Base-by-base conservation (phyloP, 2,888 invertebrate genomes). In the Cerastis leucographa region DNA sequence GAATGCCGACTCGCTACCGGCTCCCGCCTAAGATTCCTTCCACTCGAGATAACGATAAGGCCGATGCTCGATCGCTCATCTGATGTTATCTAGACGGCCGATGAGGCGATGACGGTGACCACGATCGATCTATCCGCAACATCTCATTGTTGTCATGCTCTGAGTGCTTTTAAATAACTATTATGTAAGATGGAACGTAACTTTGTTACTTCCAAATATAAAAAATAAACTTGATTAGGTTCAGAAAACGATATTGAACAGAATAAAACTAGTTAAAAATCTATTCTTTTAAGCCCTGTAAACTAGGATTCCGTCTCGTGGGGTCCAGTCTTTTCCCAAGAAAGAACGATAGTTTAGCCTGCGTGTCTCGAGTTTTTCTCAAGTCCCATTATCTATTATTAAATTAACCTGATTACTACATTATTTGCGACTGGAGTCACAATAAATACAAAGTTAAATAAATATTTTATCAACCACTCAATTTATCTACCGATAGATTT, bases 11-110 rank as follows among this genome's bases (percentile, higher is more conserved):
- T 85, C 84, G 90, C 91, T 91, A 91, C 91, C 93, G 92, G 89
- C 91, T 84, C 88, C 90, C 90, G 89, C 91, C 88, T 92, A 96
- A 92, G 96, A 96, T 93, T 94, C 94, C 95, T 96, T 94, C 94
- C 94, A 93, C 91, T 90, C 90, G 88, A 94, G 96, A 96, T 96
- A 96, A 94, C 94, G 95, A 95, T 96, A 95, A 95, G 94, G 93
- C 90, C 89, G 89, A 74, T 87, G 89, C 90, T 87, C 93, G 91
- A 95, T 95, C 95, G 91, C 93, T 95, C 95, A 94, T 95, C 95
- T 95, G 93, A 88, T 89, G 90, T 93, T 95, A 95, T 96, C 95
- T 93, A 87, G 91, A 91, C 90, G 91, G 78, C 81, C 85, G 81
- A 78, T 89, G 89, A 90, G 89, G 91, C 84, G 81, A 78, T 89